Evolutionary conservation across 2,797 vertebrate species (phyloP).

Genomic region (Pangasius djambal): DNA sequence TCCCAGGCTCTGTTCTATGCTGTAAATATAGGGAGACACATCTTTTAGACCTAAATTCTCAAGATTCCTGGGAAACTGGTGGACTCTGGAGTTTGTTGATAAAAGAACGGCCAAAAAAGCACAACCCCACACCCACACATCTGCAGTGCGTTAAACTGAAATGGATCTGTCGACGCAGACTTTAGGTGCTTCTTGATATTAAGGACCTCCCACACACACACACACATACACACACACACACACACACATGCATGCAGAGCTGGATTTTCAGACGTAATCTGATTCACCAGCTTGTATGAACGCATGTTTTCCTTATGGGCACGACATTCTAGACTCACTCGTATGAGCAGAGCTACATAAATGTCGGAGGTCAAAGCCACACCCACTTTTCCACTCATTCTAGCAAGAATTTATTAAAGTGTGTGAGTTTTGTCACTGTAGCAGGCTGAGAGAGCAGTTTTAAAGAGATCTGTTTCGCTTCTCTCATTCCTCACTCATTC

Average conservation of each 20-base stretch:
- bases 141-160: slow-evolving; percentile 58
- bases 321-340: slow-evolving; percentile 22
- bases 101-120: slow-evolving; percentile 47
- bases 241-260: slow-evolving; percentile 36
- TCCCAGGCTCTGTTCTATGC: slow-evolving; percentile 48
- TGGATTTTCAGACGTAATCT: slow-evolving; percentile 28
- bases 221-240: slow-evolving; percentile 44
- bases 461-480: slow-evolving; percentile 65
- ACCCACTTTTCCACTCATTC: neutral
- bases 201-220: slow-evolving; percentile 46
- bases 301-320: slow-evolving; percentile 28
- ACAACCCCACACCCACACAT: slow-evolving; percentile 50
- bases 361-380: slow-evolving; percentile 4
- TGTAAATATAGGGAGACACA: slow-evolving; percentile 36
- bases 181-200: slow-evolving; percentile 50
- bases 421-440: slow-evolving; percentile 25
- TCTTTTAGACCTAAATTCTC: slow-evolving; percentile 51
- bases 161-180: slow-evolving; percentile 43
- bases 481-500: slow-evolving; percentile 70
- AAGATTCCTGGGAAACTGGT: slow-evolving; percentile 61
- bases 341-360: neutral
- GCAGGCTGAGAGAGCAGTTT: slow-evolving; percentile 36
- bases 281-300: slow-evolving; percentile 18
- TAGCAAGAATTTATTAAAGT: neutral
- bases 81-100: slow-evolving; percentile 56